Base-by-base conservation (phyloP, 2,888 invertebrate species). In the Phaonia tiefii region DNA sequence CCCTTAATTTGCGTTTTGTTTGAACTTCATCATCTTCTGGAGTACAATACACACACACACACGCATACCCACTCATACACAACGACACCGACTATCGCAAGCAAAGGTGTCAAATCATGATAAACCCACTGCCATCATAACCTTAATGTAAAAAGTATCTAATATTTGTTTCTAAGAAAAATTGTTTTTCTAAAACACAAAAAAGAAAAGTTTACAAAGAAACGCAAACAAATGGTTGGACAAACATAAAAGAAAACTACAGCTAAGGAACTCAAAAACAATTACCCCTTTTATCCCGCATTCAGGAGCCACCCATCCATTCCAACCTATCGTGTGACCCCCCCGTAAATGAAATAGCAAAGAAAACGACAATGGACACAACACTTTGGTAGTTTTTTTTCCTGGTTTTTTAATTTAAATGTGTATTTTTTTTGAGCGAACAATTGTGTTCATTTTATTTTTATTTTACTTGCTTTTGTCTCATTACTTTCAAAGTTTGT, bases 91-190 rank as follows among this genome's bases (percentile, higher is more conserved):
- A n/a, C n/a, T 31, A n/a, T 37, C 37, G 39, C 17, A 46, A 49
- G 20, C 46, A 58, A 60, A 60, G 74, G 74, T 75, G 74, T 75
- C 74, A 75, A 75, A 67, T 58, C 58, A 67, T 75, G 49, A 67
- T 67, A 56, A 65, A 58, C 58, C 26, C 74, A 13, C 31, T 26
- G 26, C 20, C 25, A 46, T 39, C 74, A 42, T 44, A 74, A 44
- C 58, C 46, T 22, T 54, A 46, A 73, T 37, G 39, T 51, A 56
- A 26, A 67, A 54, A 39, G 51, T 51, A 39, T 69, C 42, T 39
- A 66, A 74, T 22, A 60, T 72, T 31, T 54, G 54, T 63, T 73
- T 65, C 65, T 54, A 54, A 56, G 13, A 56, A 39, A 56, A 58
- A 56, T 65, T 46, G n/a, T 49, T 71, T 72, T 31, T 67, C 44